These are phyloP conservation scores for Tenodera sinensis DNA, from an alignment of 2,888 invertebrate species.

Conservation along the genomic window DNA sequence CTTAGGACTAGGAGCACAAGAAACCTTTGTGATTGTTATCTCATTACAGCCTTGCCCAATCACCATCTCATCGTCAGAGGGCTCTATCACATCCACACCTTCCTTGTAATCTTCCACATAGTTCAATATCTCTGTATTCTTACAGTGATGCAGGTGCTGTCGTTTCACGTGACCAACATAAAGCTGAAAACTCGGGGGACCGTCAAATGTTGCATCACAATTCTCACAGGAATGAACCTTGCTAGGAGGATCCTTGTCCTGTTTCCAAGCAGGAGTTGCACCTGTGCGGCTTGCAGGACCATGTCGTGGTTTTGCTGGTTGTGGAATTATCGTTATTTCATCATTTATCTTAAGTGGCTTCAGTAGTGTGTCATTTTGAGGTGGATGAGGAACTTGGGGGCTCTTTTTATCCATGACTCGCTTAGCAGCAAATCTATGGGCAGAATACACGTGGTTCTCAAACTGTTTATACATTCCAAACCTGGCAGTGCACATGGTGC, in stretches of 20 bases:
- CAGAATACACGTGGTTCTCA: constrained; percentile 90
- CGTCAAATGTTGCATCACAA: constrained; percentile 32
- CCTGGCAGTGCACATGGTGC: constrained; percentile 91
- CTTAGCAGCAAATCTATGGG: constrained; percentile 86
- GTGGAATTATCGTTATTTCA: constrained; percentile 86
- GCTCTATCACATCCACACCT: constrained; percentile 35
- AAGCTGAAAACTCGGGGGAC: constrained; percentile 27
- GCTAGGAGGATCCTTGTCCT: constrained; percentile 9
- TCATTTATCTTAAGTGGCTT: constrained; percentile 85
- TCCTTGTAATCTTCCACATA: constrained; percentile 22
- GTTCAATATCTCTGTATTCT: constrained; percentile 23
- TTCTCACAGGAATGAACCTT: constrained; percentile 22
- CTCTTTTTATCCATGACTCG: constrained; percentile 78
- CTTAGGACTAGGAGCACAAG: constrained; percentile 29
- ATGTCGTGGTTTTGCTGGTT: constrained; percentile 55
- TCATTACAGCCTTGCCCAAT: constrained; percentile 33
- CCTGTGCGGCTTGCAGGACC: constrained; percentile 32
- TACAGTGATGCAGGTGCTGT: constrained; percentile 28
- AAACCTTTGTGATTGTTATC: constrained; percentile 35
- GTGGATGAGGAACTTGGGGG: constrained; percentile 27
- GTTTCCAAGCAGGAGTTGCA: constrained; percentile 18
- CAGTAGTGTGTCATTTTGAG: constrained; percentile 47
- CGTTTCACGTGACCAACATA: constrained; percentile 29
- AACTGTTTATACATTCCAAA: constrained; percentile 95
- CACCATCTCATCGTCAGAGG: constrained; percentile 34